Conservation (phyloP, 2,113 vertebrate species). For the Melanotaenia duboulayi region DNA sequence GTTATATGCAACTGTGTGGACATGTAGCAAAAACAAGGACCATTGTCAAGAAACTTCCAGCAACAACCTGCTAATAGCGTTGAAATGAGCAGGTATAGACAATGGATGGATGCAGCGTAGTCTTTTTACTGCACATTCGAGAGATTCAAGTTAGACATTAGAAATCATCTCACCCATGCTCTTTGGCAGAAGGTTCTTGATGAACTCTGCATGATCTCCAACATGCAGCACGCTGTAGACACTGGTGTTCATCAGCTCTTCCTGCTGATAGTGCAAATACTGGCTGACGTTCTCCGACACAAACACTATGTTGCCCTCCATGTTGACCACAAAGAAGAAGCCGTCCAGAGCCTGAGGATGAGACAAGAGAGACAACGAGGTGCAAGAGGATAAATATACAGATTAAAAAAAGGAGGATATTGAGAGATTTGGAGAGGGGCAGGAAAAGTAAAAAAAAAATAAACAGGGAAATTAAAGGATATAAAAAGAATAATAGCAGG, state of each 20-base stretch:
- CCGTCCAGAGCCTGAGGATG: slow-evolving; percentile 91
- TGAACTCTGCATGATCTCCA: slow-evolving; percentile 95
- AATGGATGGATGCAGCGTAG: no score
- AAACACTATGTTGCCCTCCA: slow-evolving; percentile 96
- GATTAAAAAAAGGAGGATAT: background rate
- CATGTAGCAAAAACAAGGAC: background rate
- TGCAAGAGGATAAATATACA: background rate
- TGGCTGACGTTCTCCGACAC: slow-evolving; percentile 98
- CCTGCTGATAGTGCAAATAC: slow-evolving; percentile 97
- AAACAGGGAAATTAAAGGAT: no score
- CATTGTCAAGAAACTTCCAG: background rate
- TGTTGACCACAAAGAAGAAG: slow-evolving; percentile 98
- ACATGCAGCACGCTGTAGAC: slow-evolving; percentile 96
- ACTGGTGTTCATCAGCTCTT: slow-evolving; percentile 98
- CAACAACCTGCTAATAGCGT: background rate
- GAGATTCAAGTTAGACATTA: no score
- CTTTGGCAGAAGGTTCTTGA: slow-evolving; percentile 98
- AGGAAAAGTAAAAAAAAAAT: no score
- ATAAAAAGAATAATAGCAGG: no score
- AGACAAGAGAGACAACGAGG: background rate
- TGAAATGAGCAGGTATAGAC: no score
- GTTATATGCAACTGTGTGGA: no score
- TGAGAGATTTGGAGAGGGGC: no score
- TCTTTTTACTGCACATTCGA: no score
- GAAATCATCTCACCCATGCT: slow-evolving; percentile 86